Base-by-base conservation (phyloP, 2,888 invertebrate species). In the Brassicogethes aeneus region DNA sequence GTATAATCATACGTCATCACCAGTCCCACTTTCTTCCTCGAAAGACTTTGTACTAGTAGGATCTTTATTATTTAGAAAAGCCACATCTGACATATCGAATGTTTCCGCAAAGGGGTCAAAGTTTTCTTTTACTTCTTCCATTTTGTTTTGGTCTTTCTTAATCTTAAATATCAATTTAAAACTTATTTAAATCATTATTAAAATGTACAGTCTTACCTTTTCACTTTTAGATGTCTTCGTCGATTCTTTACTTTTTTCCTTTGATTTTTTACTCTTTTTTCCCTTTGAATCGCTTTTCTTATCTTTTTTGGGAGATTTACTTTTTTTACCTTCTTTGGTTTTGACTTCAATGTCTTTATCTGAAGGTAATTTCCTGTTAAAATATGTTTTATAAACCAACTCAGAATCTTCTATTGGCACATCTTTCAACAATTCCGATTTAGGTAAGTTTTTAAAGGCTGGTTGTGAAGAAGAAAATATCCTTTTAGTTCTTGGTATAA, bases 341-440 rank as follows among this genome's bases (percentile, higher is more conserved):
- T 23, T 23, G 23, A 5, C 23, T 10, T 23, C 23, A 5, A n/a
- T n/a, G n/a, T 23, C 17, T 15, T 36, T 37, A 2, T 16, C 33
- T n/a, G 34, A 16, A 29, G 30, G 5, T 12, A 23, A 12, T 3
- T 13, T 12, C 3, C 8, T 30, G 23, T 13, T 10, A 34, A 43
- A 49, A 43, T 54, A 55, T 8, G 43, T 31, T 17, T 41, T 40
- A 32, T 45, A 46, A 13, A 50, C 36, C 23, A 33, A 34, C 17
- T 47, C 41, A 17, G 41, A 41, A 33, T 53, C 43, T 2, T 51
- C 42, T 15, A 33, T 2, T 5, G 53, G 48, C 14, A 54, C 41
- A 29, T 41, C 40, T 31, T 40, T 42, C 16, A 53, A 38, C 14
- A 23, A 16, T 38, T 46, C 45, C 8, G 48, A 42, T 7, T 49